Evolutionary conservation across 1,140 invertebrate genomes (phyloP), one percentile per base, ranked within the genome.

Genomic region (Tetragnatha versicolor): DNA sequence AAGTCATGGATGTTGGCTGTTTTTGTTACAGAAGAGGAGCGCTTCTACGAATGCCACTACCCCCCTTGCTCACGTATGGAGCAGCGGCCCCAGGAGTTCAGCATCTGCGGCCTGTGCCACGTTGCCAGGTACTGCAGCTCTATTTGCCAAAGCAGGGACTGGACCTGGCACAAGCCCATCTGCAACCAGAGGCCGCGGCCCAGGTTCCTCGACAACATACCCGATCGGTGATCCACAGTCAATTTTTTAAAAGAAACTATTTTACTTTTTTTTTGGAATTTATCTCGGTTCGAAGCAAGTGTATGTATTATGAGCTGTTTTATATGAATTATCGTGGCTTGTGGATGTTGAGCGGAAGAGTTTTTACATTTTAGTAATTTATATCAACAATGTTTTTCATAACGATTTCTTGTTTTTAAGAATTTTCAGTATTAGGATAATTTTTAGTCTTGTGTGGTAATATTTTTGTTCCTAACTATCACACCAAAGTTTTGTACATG

Each of bases 101-200:
- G 87, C 80, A 89, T 89, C 81, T 89, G 89, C 84, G 88, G 88
- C 5, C 80, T 88, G 61, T 89, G 89, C 82, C 88, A 89, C 82
- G 86, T 85, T 69, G 84, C 85, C n/a, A 73, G 88, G 61, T 89
- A 89, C 81, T 89, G 88, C 83, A 88, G 88, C 33, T 84, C 85
- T 58, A 83, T 79, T 51, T 89, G 88, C 82, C 88, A 89, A 81
- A 87, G 88, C 70, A 84, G 84, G 42, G 88, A 89, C 80, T 89
- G 88, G 88, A 85, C 86, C 14, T 83, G 84, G 25, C 88, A 89
- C 81, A 88, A 88, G 81, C 84, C 85, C 70, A 84, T 84, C 55
- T 88, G 88, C 81, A 83, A 85, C 58, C 87, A 88, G 77, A 82
- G 84, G 78, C 82, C 82, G 58, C 80, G 85, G 47, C 83, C 83